These are phyloP conservation scores for Unio pictorum DNA, from an alignment of 2,888 invertebrate genomes.

Conservation along the genomic window DNA sequence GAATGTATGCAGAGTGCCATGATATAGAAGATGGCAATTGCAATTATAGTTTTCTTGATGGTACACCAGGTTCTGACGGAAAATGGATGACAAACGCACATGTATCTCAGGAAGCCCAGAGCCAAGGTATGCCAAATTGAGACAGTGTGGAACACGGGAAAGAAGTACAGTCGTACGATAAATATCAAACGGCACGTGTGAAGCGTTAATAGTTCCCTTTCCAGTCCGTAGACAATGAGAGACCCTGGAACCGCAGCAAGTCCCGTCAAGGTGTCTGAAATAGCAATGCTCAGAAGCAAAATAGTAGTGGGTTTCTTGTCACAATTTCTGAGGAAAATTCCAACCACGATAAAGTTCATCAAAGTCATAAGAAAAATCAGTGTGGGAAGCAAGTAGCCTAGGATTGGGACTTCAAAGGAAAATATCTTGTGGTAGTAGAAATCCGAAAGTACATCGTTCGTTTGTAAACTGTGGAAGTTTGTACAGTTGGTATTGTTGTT, in stretches of 20 bases:
- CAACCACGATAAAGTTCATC: conserved; percentile 18
- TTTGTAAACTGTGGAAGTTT: too few relatives aligned
- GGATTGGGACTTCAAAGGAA: conserved; percentile 14
- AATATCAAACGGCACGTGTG: conserved; percentile 17
- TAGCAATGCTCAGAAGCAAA: conserved; percentile 25
- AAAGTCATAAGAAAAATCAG: conserved; percentile 19
- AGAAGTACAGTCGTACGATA: conserved; percentile 20
- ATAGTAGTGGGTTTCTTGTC: conserved; percentile 21
- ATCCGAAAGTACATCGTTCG: not conserved
- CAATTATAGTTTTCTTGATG: conserved; percentile 28
- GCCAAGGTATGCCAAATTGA: conserved; percentile 45
- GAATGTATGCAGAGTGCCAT: conserved; percentile 28
- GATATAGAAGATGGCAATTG: conserved; percentile 27
- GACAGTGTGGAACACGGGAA: conserved; percentile 39
- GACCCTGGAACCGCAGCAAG: conserved; percentile 21
- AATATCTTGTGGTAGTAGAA: conserved; percentile 12
- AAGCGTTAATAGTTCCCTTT: conserved; percentile 3
- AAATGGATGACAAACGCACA: conserved; percentile 47
- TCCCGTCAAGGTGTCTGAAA: conserved; percentile 26
- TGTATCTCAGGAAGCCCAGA: conserved; percentile 36
- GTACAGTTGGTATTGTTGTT: too few relatives aligned
- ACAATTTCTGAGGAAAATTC: conserved; percentile 14
- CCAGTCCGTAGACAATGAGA: conserved; percentile 16
- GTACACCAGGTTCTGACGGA: conserved; percentile 36
- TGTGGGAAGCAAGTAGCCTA: conserved; percentile 19